Conservation (phyloP, 1,140 invertebrate genomes). For the Zaprionus taronus region DNA sequence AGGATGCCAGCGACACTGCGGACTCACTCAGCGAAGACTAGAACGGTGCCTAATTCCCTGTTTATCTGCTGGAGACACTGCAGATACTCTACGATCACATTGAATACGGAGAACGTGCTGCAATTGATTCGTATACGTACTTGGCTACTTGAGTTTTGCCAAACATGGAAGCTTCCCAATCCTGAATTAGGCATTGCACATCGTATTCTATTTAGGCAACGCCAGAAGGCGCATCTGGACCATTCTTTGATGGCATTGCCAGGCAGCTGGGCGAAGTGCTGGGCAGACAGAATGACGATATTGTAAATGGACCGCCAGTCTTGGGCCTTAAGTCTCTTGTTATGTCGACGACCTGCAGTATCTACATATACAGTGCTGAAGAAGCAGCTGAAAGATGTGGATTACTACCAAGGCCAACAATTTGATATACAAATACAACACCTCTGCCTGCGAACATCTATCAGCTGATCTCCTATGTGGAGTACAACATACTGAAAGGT, state of each 20-base stretch:
- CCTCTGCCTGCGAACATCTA: constrained; percentile 86
- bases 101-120: constrained; percentile 45
- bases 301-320: constrained; percentile 27
- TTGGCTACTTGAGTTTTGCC: constrained; percentile 77
- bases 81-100: constrained; percentile 75
- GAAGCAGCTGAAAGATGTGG: constrained; percentile 76
- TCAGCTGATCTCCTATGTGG: constrained; percentile 86
- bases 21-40: constrained; percentile 49
- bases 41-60: constrained; percentile 43
- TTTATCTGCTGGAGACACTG: constrained; percentile 61
- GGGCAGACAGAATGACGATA: constrained; percentile 56
- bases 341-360: constrained; percentile 59
- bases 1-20: constrained; percentile 33
- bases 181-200: constrained; percentile 64
- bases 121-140: constrained; percentile 69
- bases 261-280: constrained; percentile 59
- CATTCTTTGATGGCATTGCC: constrained; percentile 72
- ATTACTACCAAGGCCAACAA: constrained; percentile 80
- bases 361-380: constrained; percentile 62
- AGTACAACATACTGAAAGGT: constrained; percentile 84
- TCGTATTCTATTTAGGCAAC: constrained; percentile 70
- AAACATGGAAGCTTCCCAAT: constrained; percentile 51
- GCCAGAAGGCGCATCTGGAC: constrained; percentile 75
- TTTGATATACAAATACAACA: constrained; percentile 68
- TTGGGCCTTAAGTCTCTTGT: constrained; percentile 62